Evolutionary conservation across 2,113 vertebrate species (phyloP).

Genomic region (Centropristis striata): DNA sequence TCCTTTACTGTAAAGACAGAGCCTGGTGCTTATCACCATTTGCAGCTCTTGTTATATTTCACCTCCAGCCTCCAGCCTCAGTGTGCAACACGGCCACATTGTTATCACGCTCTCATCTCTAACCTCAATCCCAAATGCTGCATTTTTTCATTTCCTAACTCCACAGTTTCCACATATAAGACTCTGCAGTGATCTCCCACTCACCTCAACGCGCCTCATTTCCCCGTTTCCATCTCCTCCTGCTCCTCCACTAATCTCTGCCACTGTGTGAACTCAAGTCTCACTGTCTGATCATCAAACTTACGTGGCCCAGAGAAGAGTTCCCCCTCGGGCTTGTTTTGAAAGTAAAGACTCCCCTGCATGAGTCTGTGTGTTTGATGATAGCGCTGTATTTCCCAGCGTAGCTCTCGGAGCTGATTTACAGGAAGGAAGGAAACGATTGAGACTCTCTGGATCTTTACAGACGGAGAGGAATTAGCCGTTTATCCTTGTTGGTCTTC

Average conservation of each 20-base stretch:
- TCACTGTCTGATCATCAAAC: slow-evolving; percentile 78
- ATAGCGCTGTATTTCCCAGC: slow-evolving; percentile 70
- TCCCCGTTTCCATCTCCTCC: slow-evolving; percentile 48
- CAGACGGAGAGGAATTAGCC: slow-evolving; percentile 39
- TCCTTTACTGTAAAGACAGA: slow-evolving; percentile 46
- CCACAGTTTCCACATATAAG: slow-evolving; percentile 61
- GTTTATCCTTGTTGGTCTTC: slow-evolving; percentile 42
- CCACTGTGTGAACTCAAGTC: slow-evolving; percentile 64
- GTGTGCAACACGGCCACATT: slow-evolving; percentile 48
- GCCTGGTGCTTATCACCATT: slow-evolving; percentile 62
- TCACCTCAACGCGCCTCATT: slow-evolving; percentile 57
- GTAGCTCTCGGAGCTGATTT: slow-evolving; percentile 71
- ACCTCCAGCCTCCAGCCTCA: slow-evolving; percentile 16
- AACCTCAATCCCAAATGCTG: slow-evolving; percentile 70
- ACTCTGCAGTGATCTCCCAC: slow-evolving; percentile 48
- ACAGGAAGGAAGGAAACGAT: slow-evolving; percentile 50
- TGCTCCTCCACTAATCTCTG: slow-evolving; percentile 66
- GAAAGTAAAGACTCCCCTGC: slow-evolving; percentile 73
- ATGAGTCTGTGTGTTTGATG: slow-evolving; percentile 84
- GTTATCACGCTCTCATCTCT: slow-evolving; percentile 72
- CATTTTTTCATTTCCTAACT: slow-evolving; percentile 67
- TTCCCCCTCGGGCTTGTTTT: slow-evolving; percentile 72
- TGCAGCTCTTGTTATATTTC: slow-evolving; percentile 31
- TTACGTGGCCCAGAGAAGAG: slow-evolving; percentile 62
- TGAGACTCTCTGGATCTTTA: slow-evolving; percentile 48